These are phyloP conservation scores for Pachycephus smyrnensis DNA, from an alignment of 2,888 invertebrate genomes.

Conservation along the genomic window DNA sequence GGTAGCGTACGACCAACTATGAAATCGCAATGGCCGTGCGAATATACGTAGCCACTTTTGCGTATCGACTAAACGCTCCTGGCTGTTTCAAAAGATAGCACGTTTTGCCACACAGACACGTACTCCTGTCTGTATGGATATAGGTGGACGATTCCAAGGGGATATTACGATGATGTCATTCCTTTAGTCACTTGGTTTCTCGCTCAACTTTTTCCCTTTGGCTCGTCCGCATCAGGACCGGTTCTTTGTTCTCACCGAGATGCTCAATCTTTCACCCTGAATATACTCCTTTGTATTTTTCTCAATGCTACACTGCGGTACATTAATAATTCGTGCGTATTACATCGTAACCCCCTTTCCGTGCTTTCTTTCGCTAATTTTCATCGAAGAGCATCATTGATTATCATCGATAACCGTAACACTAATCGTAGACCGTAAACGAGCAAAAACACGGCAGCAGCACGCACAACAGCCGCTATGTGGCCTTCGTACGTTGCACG, in stretches of 20 bases:
- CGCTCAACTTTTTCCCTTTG: not conserved
- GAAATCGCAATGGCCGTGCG: not conserved
- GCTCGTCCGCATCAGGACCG: not conserved
- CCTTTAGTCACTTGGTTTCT: not conserved
- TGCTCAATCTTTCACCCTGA: not conserved
- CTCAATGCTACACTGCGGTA: not conserved
- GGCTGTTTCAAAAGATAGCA: not conserved
- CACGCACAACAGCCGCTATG: not conserved
- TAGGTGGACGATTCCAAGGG: not conserved
- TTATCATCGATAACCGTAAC: not conserved
- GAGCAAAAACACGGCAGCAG: not conserved
- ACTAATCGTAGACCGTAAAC: not conserved
- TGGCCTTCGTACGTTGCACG: slow-evolving; percentile 22
- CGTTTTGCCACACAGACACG: not conserved
- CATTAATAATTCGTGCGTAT: not conserved
- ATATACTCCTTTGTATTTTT: not conserved
- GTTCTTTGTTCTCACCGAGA: slow-evolving; percentile 1
- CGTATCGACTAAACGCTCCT: not conserved
- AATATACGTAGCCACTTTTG: not conserved
- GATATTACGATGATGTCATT: slow-evolving; percentile 2
- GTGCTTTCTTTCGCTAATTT: not conserved
- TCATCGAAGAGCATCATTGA: not conserved
- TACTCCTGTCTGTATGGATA: not conserved
- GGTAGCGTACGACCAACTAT: not conserved
- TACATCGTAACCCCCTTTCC: not conserved